Evolutionary conservation across 1,140 invertebrate genomes (phyloP), one percentile per base, ranked within the genome.

Genomic region (Pseudoatta argentina): DNA sequence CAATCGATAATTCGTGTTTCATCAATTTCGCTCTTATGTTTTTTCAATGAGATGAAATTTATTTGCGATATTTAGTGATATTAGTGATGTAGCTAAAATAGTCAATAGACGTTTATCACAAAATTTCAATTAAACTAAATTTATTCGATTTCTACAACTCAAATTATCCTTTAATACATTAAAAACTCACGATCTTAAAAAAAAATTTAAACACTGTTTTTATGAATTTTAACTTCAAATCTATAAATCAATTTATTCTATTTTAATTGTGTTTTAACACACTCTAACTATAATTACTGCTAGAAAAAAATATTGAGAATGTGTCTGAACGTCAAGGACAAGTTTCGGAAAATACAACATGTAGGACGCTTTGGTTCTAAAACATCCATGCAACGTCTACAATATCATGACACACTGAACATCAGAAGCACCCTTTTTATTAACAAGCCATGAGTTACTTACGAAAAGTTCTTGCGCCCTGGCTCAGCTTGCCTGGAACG

Each of bases 381-480:
- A 81, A 67, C 48, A 57, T 16, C 5, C 18, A n/a, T 51, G 14
- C 6, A 39, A 78, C 7, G 27, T 53, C n/a, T 66, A 34, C 27
- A 63, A 16, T 18, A 48, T 64, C 3, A 5, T 27, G 21, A 63
- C 24, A 78, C 18, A 2, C 7, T 18, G 24, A 72, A 81, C 16
- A n/a, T 59, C 16, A 18, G 39, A 34, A 39, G 6, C 16, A 57
- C 16, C 5, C 12, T 0, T 55, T 71, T 5, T 57, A 3, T 39
- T 69, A n/a, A 18, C n/a, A 39, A 71, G 30, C 21, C 30, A 71
- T 71, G 6, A 24, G n/a, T 44, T 6, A 89, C 87, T 89, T 81
- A 89, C 88, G 34, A 63, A 16, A 61, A 51, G 34, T 53, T 55
- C 44, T 57, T 21, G 69, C 10, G 27, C 14, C 51, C 72, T 77